A percentile compares a stretch with the other conserved stretches of the same genome.
Evolutionary conservation across 2,888 invertebrate species (phyloP).

Genomic region (Ceraclea dissimilis): DNA sequence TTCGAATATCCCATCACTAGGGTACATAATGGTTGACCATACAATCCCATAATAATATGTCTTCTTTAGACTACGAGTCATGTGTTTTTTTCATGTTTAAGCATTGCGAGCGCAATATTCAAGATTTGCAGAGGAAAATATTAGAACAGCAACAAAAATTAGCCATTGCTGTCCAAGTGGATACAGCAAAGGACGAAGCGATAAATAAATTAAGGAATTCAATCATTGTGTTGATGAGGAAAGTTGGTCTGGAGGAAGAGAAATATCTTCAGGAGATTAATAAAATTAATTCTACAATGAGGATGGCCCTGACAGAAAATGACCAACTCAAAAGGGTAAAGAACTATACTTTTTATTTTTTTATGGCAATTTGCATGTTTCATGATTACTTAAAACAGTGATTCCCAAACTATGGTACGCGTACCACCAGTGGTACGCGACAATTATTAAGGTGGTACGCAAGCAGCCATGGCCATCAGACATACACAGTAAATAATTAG

Average conservation of each 20-base stretch:
- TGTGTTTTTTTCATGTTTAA: too few relatives aligned
- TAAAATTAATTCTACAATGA: conserved; percentile 48
- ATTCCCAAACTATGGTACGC: too few relatives aligned
- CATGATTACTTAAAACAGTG: too few relatives aligned
- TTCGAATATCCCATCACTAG: too few relatives aligned
- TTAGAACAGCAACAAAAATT: conserved; percentile 73
- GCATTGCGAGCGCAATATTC: conserved; percentile 72
- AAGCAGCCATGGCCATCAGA: too few relatives aligned
- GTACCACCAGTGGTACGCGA: too few relatives aligned
- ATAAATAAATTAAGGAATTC: conserved; percentile 58
- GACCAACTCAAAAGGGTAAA: conserved; percentile 43
- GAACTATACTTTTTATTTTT: neutral
- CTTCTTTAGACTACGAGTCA: too few relatives aligned
- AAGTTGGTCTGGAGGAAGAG: conserved; percentile 42
- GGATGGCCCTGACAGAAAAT: conserved; percentile 39
- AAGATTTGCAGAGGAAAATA: conserved; percentile 62
- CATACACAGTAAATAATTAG: too few relatives aligned
- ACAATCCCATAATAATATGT: too few relatives aligned
- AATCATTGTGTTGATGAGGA: conserved; percentile 48
- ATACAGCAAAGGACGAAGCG: conserved; percentile 65
- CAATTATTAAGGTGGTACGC: too few relatives aligned
- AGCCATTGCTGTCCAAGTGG: conserved; percentile 70
- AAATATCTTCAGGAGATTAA: conserved; percentile 42
- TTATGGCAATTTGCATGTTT: too few relatives aligned
- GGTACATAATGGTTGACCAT: too few relatives aligned